Evolutionary conservation across 2,888 invertebrate species (phyloP).

Genomic region (Eurytoma adleriae): DNA sequence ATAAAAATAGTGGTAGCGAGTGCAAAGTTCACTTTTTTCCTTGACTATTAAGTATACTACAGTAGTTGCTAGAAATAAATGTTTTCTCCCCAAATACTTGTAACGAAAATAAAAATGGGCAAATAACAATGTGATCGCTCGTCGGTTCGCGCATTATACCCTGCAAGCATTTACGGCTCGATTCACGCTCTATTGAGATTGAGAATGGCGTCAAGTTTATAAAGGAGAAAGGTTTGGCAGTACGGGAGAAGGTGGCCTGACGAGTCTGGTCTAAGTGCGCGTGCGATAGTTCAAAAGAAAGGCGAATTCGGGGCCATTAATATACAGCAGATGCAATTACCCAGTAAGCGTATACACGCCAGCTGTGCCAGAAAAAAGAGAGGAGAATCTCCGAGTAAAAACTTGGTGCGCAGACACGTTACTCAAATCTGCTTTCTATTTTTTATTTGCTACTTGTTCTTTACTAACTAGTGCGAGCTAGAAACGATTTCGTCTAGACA

Average conservation of each 20-base stretch:
- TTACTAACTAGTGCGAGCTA: no score
- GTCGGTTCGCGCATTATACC: neutral
- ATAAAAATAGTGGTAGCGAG: no score
- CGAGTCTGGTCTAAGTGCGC: slow-evolving; percentile 38
- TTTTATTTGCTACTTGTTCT: no score
- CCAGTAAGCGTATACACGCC: slow-evolving; percentile 57
- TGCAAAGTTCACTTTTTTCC: no score
- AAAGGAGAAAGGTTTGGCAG: slow-evolving; percentile 28
- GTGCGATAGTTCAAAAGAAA: slow-evolving; percentile 46
- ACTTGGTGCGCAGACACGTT: slow-evolving; percentile 17
- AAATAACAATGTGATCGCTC: slow-evolving; percentile 19
- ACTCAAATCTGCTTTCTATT: neutral
- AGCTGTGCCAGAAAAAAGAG: slow-evolving; percentile 64
- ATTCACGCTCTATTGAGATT: slow-evolving; percentile 14
- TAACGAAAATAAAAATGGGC: neutral
- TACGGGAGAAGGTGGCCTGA: neutral
- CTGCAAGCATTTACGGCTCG: neutral
- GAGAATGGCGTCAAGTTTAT: neutral
- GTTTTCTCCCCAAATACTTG: no score
- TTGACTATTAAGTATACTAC: no score
- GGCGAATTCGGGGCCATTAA: slow-evolving; percentile 71
- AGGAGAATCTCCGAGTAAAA: neutral
- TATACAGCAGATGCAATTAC: slow-evolving; percentile 71
- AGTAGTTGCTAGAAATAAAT: no score
- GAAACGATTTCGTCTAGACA: no score